Conservation (phyloP, 2,113 vertebrate genomes). For the Paralichthys olivaceus region DNA sequence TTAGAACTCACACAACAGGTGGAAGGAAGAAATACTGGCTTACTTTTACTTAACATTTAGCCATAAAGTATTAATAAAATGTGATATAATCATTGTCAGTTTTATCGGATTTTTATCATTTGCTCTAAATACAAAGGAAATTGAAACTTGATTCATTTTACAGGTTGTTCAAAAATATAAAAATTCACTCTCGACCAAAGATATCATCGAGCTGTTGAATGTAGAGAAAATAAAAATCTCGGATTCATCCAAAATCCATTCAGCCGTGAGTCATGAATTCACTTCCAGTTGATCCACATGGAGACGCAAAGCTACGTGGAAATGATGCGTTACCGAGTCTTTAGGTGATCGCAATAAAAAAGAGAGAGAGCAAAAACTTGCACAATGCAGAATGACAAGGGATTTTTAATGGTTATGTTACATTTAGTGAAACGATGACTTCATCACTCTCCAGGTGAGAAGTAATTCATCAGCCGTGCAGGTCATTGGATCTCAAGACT, state of each 20-base stretch:
- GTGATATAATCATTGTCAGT: no score
- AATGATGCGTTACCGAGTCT: no score
- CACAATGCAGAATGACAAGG: no score
- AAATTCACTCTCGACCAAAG: neutral
- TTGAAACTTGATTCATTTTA: no score
- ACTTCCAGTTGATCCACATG: no score
- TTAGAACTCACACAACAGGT: conserved; percentile 19
- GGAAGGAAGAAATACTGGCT: neutral
- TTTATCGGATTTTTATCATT: no score
- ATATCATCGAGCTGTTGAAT: neutral
- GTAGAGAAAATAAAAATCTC: neutral
- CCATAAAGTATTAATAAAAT: neutral
- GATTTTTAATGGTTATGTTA: conserved; percentile 37
- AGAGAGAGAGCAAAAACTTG: no score
- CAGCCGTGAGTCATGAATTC: no score
- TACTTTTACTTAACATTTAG: neutral
- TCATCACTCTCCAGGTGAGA: conserved; percentile 60
- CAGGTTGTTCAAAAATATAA: neutral
- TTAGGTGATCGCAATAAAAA: neutral
- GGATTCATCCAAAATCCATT: no score
- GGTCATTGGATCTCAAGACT: conserved; percentile 67
- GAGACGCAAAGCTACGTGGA: no score
- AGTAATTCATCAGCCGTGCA: conserved; percentile 49
- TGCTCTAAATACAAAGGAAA: no score
- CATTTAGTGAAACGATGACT: conserved; percentile 55